phyloP scores from a whole-genome alignment of 2,113 vertebrate species.

The Orientallactaga bullata region DNA sequence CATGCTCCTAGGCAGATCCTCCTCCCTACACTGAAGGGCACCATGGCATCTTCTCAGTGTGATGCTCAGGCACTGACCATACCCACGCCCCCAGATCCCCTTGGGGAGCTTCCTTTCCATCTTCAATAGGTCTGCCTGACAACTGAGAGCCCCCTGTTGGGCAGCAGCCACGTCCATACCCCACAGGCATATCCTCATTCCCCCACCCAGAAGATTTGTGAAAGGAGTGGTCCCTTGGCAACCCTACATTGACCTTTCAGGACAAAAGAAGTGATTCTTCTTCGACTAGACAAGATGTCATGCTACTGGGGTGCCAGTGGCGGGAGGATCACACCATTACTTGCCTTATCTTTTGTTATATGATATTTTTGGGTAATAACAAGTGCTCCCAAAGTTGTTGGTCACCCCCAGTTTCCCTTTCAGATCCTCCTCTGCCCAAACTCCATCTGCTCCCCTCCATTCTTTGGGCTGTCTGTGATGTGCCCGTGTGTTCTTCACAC shows the following conservation, averaged over 20 bases:
- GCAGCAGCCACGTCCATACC: background rate
- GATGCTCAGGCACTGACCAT: background rate
- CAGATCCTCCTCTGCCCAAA: background rate
- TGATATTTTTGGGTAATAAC: slow-evolving; percentile 16
- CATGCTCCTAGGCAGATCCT: slow-evolving; percentile 44
- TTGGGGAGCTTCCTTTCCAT: slow-evolving; percentile 17
- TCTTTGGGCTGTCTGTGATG: background rate
- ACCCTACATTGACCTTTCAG: slow-evolving; percentile 10
- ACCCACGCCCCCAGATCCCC: background rate
- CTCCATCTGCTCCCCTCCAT: background rate
- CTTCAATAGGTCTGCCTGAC: slow-evolving; percentile 23
- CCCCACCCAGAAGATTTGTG: background rate
- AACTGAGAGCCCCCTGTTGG: slow-evolving; percentile 11
- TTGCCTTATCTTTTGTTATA: background rate
- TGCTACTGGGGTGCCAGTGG: background rate
- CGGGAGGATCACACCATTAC: background rate
- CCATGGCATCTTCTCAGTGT: background rate
- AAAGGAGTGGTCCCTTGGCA: slow-evolving; percentile 55
- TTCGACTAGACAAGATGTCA: slow-evolving; percentile 17
- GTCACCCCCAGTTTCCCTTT: slow-evolving; percentile 29
- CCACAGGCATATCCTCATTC: background rate
- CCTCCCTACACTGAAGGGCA: slow-evolving; percentile 26
- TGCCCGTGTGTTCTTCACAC: background rate
- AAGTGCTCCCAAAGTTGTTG: slow-evolving; percentile 45
- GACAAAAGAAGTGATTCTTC: slow-evolving; percentile 57